phyloP scores from a whole-genome alignment of 2,113 vertebrate genomes.

The Amphilophus citrinellus region DNA sequence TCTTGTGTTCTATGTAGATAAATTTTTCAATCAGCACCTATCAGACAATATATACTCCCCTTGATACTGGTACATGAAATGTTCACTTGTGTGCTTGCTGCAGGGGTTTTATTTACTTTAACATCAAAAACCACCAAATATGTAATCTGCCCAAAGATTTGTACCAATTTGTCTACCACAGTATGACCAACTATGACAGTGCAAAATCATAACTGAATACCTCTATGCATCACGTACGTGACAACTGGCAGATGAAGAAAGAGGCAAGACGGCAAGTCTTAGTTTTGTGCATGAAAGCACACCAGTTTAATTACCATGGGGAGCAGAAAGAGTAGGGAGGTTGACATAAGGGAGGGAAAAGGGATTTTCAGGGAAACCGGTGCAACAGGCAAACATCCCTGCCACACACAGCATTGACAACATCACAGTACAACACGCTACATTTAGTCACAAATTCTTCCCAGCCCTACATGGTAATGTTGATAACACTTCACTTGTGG shows the following conservation, averaged over 20 bases:
- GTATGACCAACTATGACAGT: not conserved
- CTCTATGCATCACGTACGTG: not conserved
- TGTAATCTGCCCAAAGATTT: not conserved
- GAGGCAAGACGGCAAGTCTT: constrained; percentile 4
- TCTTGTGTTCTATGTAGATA: not conserved
- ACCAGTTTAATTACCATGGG: constrained; percentile 88
- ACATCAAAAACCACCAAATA: not conserved
- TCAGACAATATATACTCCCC: not conserved
- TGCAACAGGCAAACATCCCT: constrained; percentile 71
- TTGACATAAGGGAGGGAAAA: constrained; percentile 56
- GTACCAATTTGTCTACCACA: not conserved
- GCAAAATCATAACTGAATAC: not conserved
- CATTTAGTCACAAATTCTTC: constrained; percentile 85
- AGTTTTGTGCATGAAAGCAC: constrained; percentile 75
- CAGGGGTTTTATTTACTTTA: not conserved
- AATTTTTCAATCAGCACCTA: not conserved
- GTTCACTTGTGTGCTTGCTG: not conserved
- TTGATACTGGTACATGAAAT: not conserved
- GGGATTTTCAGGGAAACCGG: constrained; percentile 53
- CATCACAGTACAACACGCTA: constrained; percentile 88
- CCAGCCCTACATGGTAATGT: constrained; percentile 91
- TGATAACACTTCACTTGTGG: constrained; percentile 77
- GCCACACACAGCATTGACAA: constrained; percentile 69
- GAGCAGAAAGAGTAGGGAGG: constrained; percentile 81
- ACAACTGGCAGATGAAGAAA: not conserved